Evolutionary conservation across 2,888 invertebrate genomes (phyloP), one percentile per base, ranked within the genome.

Genomic region (Subacronicta megacephala): DNA sequence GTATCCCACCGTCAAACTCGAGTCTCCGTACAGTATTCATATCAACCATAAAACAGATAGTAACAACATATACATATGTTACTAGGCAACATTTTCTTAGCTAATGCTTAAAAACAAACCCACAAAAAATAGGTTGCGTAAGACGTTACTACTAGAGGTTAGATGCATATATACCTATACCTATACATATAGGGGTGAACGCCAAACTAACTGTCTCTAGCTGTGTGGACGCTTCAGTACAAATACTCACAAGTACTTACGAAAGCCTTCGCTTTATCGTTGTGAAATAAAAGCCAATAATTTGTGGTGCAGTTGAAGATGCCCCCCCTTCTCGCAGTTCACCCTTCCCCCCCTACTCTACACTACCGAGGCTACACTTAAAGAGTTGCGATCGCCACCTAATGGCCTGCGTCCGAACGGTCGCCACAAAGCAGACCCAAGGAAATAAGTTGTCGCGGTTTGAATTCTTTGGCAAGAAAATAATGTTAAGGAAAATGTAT

Each of bases 241-340:
- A 26, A 26, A 1, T 10, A 3, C 9, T 10, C 9, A 10, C 10
- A 26, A 41, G 13, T 23, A 29, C 20, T 38, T 23, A 23, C 7
- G 16, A 26, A 23, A 41, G 16, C 12, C 20, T 3, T 29, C 12
- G 7, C 10, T 43, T 23, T 15, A 15, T 23, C 23, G 17, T 36
- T 7, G 49, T 36, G 44, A 65, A 63, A 69, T 76, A 74, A 78
- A 81, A 76, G 78, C 75, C 70, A 78, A 78, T 79, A 59, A 75
- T 57, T 74, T 31, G 53, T 52, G 52, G 62, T 54, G 38, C 49
- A 51, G 54, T 20, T 58, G 64, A 41, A 57, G 60, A 40, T 44
- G 20, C 16, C 47, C 42, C 41, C 54, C 40, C 33, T 7, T 15
- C 23, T 15, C 20, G 1, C 9, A 23, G 9, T 10, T 9, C 9